A percentile compares a stretch with the other conserved stretches of the same genome.
These are phyloP conservation scores for Trachelus stipa DNA, from an alignment of 2,888 invertebrate genomes.

Conservation along the genomic window DNA sequence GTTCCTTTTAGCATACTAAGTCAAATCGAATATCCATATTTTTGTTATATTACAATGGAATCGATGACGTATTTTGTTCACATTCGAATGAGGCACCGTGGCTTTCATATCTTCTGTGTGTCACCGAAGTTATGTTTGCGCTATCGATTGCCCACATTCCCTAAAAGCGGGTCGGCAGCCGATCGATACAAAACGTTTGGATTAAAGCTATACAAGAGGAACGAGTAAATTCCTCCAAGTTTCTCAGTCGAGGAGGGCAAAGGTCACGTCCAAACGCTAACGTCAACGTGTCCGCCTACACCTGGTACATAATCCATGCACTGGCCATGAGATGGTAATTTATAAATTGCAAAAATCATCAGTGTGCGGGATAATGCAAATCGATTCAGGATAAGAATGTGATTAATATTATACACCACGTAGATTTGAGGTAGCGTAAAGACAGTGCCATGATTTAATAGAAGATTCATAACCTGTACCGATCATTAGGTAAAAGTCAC, in stretches of 20 bases:
- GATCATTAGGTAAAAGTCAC: background rate
- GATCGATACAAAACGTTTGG: conserved; percentile 38
- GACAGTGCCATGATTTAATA: background rate
- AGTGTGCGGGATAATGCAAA: background rate
- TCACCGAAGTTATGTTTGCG: conserved; percentile 22
- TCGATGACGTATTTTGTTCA: background rate
- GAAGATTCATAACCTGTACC: background rate
- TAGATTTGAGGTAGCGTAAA: background rate
- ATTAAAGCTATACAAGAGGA: background rate
- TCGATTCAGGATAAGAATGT: background rate
- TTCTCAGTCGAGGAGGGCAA: background rate
- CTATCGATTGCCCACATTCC: conserved; percentile 46
- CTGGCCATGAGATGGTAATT: background rate
- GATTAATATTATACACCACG: background rate
- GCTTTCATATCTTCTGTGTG: conserved; percentile 6
- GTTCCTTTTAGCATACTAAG: too few species aligned
- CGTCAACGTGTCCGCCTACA: background rate
- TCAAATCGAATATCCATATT: too few species aligned
- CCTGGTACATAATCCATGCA: background rate
- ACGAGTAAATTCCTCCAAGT: background rate
- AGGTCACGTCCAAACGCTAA: background rate
- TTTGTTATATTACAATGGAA: background rate
- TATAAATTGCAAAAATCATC: background rate
- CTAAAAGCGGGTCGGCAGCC: conserved; percentile 33
- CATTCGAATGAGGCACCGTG: background rate